Percentiles rank a stretch among this genome's conserved stretches.
phyloP scores from a whole-genome alignment of 2,797 vertebrate species.

The Melopsittacus undulatus region DNA sequence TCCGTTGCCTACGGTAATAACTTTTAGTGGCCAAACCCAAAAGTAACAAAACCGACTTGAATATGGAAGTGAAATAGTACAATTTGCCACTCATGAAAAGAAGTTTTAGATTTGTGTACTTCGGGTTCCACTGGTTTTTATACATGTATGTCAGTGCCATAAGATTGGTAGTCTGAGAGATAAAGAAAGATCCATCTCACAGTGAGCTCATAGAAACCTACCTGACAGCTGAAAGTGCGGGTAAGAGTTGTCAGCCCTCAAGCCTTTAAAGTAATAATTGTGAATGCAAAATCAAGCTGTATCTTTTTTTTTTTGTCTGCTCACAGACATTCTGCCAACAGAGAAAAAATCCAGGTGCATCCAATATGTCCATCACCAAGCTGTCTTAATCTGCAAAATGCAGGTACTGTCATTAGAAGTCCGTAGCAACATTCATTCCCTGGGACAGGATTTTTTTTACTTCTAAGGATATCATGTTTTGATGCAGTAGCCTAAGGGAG shows the following conservation, averaged over 20 bases:
- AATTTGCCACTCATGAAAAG: background rate
- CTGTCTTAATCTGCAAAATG: background rate
- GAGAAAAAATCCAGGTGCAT: background rate
- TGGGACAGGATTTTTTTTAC: background rate
- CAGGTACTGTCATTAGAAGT: background rate
- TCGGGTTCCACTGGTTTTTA: background rate
- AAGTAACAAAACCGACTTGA: background rate
- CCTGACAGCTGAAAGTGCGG: background rate
- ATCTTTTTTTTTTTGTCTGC: background rate
- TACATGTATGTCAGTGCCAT: background rate
- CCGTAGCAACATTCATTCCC: background rate
- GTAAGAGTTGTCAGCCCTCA: background rate
- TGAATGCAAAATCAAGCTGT: background rate
- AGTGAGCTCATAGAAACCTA: background rate
- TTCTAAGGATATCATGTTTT: background rate
- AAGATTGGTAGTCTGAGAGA: background rate
- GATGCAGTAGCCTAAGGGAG: background rate
- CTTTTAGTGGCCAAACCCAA: background rate
- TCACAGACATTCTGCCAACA: background rate
- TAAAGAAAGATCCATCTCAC: background rate
- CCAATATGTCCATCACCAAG: background rate
- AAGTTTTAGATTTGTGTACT: background rate
- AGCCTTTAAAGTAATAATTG: background rate
- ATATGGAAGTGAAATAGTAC: background rate
- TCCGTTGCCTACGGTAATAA: background rate